phyloP scores from a whole-genome alignment of 30 jellyfish, hydroid and myxozoan species.

The Sanderia malayensis region DNA sequence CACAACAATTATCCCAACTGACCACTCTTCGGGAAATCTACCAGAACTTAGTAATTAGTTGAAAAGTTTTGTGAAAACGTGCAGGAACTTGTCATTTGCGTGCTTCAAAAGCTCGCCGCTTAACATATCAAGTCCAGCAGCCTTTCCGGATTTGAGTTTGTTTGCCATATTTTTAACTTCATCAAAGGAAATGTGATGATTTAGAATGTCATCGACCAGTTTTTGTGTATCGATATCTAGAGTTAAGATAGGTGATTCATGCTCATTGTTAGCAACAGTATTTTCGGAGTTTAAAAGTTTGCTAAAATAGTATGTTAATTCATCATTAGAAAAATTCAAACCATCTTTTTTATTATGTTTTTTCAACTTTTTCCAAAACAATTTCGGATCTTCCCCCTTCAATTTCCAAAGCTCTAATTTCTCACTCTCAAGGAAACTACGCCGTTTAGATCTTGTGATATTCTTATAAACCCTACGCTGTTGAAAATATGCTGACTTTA shows the following conservation, averaged over 20 bases:
- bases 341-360: background rate
- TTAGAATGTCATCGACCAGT: background rate
- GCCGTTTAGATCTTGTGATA: background rate
- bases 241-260: background rate
- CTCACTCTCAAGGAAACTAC: background rate
- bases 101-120: no score
- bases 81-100: no score
- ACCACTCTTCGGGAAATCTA: conserved; percentile 33
- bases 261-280: background rate
- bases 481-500: background rate
- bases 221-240: background rate
- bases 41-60: conserved; percentile 27
- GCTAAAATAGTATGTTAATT: background rate
- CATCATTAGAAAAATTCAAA: background rate
- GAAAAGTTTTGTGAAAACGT: no score
- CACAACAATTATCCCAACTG: conserved; percentile 30
- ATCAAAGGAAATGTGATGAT: background rate
- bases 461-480: background rate
- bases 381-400: background rate
- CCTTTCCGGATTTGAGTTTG: background rate
- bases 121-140: conserved; percentile 8
- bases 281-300: background rate
- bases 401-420: background rate
- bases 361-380: background rate
- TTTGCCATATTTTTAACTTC: background rate